Percentiles rank a stretch among this genome's conserved stretches.
These are phyloP conservation scores for Pimpla rufipes DNA, from an alignment of 2,888 invertebrate species.

Conservation along the genomic window DNA sequence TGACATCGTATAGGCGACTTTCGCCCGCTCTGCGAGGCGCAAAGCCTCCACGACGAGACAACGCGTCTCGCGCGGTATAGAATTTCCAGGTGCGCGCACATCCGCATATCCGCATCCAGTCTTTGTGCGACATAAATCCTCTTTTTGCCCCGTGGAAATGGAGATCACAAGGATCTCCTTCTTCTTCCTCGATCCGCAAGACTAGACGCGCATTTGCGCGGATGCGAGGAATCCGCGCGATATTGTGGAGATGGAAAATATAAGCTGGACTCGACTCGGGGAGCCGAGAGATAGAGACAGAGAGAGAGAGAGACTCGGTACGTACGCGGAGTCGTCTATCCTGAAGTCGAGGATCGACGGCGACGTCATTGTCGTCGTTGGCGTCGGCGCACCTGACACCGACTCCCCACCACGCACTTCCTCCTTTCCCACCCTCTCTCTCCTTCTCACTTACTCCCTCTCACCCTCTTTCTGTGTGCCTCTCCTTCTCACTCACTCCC, in stretches of 20 bases:
- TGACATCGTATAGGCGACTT: no score
- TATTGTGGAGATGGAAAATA: conserved; percentile 42
- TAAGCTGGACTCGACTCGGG: conserved; percentile 18
- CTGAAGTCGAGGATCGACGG: conserved; percentile 63
- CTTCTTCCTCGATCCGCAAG: conserved; percentile 34
- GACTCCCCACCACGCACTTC: conserved; percentile 17
- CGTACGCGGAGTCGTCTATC: conserved; percentile 27
- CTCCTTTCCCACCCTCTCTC: neutral
- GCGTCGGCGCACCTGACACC: conserved; percentile 67
- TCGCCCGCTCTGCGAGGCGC: no score
- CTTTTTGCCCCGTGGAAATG: conserved; percentile 25
- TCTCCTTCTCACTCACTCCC: conserved; percentile 25
- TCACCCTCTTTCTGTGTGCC: no score
- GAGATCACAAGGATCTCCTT: conserved; percentile 49
- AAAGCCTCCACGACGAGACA: no score
- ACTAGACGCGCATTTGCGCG: conserved; percentile 54
- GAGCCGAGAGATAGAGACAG: conserved; percentile 10
- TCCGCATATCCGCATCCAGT: conserved; percentile 41
- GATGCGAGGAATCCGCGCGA: conserved; percentile 44
- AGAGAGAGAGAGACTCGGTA: conserved; percentile 20
- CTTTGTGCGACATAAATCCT: conserved; percentile 57
- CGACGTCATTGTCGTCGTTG: conserved; percentile 45
- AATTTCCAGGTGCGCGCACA: conserved; percentile 35
- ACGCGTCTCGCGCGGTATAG: conserved; percentile 11
- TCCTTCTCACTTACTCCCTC: neutral